phyloP scores from a whole-genome alignment of 2,797 vertebrate genomes.

The Morelia viridis region DNA sequence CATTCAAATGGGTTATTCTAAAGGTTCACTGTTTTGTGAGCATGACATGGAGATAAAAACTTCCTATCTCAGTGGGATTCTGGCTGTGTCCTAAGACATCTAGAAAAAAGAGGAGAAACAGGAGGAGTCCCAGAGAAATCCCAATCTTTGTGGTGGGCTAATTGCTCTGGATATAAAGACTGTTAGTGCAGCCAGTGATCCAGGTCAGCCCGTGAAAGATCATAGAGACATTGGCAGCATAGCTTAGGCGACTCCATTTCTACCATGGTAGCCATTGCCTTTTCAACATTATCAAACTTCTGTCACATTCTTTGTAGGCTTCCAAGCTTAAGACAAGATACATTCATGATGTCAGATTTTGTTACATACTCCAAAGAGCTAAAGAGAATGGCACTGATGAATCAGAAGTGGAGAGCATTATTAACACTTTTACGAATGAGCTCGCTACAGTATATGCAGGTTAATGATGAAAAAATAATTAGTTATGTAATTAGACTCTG shows the following conservation, averaged over 20 bases:
- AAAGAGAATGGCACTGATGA: neutral
- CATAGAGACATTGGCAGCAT: neutral
- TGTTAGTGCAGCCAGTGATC: neutral
- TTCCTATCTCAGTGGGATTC: neutral
- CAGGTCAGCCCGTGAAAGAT: neutral
- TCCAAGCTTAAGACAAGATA: conserved; percentile 21
- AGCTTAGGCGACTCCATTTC: neutral
- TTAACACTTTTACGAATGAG: conserved; percentile 43
- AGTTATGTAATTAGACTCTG: conserved; percentile 53
- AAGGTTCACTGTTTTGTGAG: neutral
- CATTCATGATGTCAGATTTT: conserved; percentile 1
- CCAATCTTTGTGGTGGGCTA: neutral
- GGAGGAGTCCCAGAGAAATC: neutral
- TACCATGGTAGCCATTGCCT: neutral
- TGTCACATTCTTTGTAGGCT: conserved; percentile 16
- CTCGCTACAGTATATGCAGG: conserved; percentile 17
- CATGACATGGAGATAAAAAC: neutral
- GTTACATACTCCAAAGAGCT: neutral
- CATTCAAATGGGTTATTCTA: neutral
- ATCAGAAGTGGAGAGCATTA: conserved; percentile 23
- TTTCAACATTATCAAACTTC: neutral
- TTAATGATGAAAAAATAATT: conserved; percentile 62
- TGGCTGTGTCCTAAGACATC: neutral
- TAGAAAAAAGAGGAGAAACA: neutral
- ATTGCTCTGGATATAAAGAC: neutral